A percentile compares a stretch with the other conserved stretches of the same genome.
phyloP scores from a whole-genome alignment of 2,888 invertebrate genomes.

The Xiphydria camelus region DNA sequence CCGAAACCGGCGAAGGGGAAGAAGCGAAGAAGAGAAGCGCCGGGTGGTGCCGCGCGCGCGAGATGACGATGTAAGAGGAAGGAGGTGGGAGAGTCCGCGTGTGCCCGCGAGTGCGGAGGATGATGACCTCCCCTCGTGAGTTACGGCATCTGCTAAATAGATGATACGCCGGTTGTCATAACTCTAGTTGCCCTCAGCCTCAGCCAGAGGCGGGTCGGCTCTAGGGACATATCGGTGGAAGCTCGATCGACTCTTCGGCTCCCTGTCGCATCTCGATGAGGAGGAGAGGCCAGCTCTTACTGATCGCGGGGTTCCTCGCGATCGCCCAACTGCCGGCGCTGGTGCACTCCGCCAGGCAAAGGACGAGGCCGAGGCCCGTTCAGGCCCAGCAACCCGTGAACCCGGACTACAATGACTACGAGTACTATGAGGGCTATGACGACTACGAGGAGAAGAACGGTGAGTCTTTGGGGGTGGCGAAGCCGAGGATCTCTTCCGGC shows the following conservation, averaged over 20 bases:
- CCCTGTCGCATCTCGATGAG: conserved; percentile 2
- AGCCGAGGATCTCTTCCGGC: too few relatives aligned
- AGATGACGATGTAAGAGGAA: conserved; percentile 18
- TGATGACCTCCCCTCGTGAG: conserved; percentile 45
- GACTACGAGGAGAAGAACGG: conserved; percentile 41
- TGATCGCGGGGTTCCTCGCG: conserved; percentile 28
- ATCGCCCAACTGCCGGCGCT: conserved; percentile 23
- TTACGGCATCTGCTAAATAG: conserved; percentile 46
- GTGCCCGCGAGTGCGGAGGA: conserved; percentile 37
- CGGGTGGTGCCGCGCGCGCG: conserved; percentile 2
- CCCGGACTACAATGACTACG: conserved; percentile 34
- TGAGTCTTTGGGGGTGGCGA: too few relatives aligned
- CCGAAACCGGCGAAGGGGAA: conserved; percentile 20
- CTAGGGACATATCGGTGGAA: conserved; percentile 15
- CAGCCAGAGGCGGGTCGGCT: conserved; percentile 35
- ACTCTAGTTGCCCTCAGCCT: conserved; percentile 45
- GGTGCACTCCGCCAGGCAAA: conserved; percentile 25
- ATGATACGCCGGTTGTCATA: conserved; percentile 37
- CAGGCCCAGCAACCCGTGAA: conserved; percentile 34
- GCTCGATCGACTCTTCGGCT: conserved; percentile 7
- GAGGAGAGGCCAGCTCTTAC: conserved; percentile 14
- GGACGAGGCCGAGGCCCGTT: conserved; percentile 25
- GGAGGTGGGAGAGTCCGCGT: conserved; percentile 27
- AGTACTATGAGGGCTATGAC: conserved; percentile 41
- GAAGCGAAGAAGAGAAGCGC: conserved; percentile 7